Evolutionary conservation across 1,140 invertebrate species (phyloP), one percentile per base, ranked within the genome.

Genomic region (Diprion similis): DNA sequence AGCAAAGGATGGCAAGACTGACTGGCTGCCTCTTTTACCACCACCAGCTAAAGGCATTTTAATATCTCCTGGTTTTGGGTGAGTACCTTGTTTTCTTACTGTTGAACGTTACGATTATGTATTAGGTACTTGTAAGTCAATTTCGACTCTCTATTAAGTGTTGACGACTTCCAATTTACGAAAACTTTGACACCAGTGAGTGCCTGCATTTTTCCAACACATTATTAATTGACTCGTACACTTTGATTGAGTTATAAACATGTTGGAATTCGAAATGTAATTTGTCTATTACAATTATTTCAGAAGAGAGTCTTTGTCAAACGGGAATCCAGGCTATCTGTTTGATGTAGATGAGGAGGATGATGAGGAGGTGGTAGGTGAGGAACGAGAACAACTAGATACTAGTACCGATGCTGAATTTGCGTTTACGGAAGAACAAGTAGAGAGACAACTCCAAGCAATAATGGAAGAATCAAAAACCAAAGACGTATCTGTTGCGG

Each of bases 31-130:
- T 70, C 72, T 83, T 51, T 82, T 83, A 1, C 83, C 82, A 10
- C 82, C 85, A 0, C 87, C 89, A 17, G 83, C 86, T 8, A 89
- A 88, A 76, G 89, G 89, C 24, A 90, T 90, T 69, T 81, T 90
- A 15, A 84, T 90, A 46, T 84, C 86, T 19, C 81, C 88, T 66
- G 86, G 89, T 59, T 88, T 89, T 80, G 85, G 89, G 88, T 87
- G 81, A 78, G 48, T 78, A 73, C 18, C 80, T 76, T 18, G 66
- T 48, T 71, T 66, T 59, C 68, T 70, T 59, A 66, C 76, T 66
- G 10, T 68, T 69, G 19, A 8, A 70, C 59, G n/a, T 71, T 73
- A 24, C 1, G 24, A 66, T 72, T 19, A 75, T 48, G 19, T 71
- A 70, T 19, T 71, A 68, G 18, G 13, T 75, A 69, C n/a, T n/a